Base-by-base conservation (phyloP, 2,888 invertebrate species). In the Dryadula phaetusa region DNA sequence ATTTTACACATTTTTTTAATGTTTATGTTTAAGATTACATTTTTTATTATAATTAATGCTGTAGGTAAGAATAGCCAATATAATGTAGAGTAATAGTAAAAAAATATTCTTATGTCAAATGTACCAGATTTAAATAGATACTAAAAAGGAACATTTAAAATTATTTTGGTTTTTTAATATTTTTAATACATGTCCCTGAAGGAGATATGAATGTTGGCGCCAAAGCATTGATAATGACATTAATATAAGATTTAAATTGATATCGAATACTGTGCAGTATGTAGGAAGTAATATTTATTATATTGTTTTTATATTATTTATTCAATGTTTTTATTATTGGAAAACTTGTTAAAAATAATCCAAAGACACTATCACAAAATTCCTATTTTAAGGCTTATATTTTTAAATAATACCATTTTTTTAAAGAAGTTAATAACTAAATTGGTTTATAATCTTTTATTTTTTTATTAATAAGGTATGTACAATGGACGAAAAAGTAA, bases 141-240 rank as follows among this genome's bases (percentile, higher is more conserved):
- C 37, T 22, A 37, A 14, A 54, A 14, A n/a, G 16, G 28, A 37
- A 7, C 8, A 20, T 37, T 14, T 34, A 18, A 53, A 10, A 49
- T n/a, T n/a, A 3, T 25, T n/a, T 49, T 49, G 7, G 1, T n/a
- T 6, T 49, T 49, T 25, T n/a, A 22, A 12, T 14, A 22, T 25
- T 6, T 25, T 49, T 49, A n/a, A 22, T 46, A 14, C 25, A 1
- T 25, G 3, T 25, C 6, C 22, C 14, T 25, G 6, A 49, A 49
- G n/a, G 49, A 16, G 16, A 16, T 16, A 4, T 52, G 16, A 28
- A 52, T 52, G 16, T 49, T 28, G n/a, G 28, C 49, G 49, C 49
- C 28, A 28, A 52, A 4, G n/a, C 16, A 16, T 49, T 52, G n/a
- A 49, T 49, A 49, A 7, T 25, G n/a, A 49, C n/a, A 49, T n/a